A percentile compares a stretch with the other conserved stretches of the same genome.
These are phyloP conservation scores for Vulpes lagopus DNA, from an alignment of 2,113 vertebrate species.

Conservation along the genomic window DNA sequence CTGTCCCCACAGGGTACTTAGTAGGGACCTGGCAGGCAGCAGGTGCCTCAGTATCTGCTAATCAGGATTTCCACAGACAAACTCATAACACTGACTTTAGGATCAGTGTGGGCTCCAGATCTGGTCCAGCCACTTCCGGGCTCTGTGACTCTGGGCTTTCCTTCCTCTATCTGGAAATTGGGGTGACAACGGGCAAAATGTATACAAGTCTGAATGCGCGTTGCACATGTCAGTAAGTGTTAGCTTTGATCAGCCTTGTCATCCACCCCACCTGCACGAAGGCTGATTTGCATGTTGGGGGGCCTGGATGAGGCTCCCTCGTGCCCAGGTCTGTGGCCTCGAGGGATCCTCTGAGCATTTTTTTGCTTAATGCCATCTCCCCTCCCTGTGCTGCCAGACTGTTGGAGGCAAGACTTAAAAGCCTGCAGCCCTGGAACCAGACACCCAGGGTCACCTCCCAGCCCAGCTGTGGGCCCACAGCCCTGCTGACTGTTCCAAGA, in stretches of 20 bases:
- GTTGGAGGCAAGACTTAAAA: not conserved
- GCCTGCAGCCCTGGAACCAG: not conserved
- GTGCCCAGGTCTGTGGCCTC: not conserved
- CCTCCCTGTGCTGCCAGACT: not conserved
- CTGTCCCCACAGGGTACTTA: not conserved
- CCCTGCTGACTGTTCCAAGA: not conserved
- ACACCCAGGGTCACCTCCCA: not conserved
- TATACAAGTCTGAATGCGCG: rapidly evolving
- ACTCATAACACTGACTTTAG: not conserved
- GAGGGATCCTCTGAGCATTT: not conserved
- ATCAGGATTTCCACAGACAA: not conserved
- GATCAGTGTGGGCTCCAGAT: not conserved
- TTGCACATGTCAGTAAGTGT: not conserved
- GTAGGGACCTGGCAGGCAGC: not conserved
- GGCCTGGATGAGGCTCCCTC: not conserved
- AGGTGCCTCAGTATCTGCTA: not conserved
- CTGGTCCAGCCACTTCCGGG: not conserved
- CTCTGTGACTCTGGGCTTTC: not conserved
- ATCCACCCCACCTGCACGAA: not conserved
- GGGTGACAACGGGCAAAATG: not conserved
- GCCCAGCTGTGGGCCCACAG: not conserved
- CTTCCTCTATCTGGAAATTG: not conserved
- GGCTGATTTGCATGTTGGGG: not conserved
- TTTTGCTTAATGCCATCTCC: not conserved
- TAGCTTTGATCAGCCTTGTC: not conserved